Evolutionary conservation across 1,140 invertebrate species (phyloP).

Genomic region (Trachelipus rathkii): DNA sequence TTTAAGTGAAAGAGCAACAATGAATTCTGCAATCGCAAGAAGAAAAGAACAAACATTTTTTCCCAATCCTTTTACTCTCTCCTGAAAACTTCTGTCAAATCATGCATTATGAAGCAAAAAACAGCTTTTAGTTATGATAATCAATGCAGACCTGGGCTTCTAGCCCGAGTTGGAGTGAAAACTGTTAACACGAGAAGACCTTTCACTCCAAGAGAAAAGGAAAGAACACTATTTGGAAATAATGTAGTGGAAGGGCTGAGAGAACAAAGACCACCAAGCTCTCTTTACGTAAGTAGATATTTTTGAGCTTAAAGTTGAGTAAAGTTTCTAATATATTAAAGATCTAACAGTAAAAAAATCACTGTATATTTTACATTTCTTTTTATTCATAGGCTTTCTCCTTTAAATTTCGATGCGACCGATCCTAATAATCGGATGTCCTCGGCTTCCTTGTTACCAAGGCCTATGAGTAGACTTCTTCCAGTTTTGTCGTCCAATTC

Average conservation of each 20-base stretch:
- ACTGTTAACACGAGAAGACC: conserved; percentile 68
- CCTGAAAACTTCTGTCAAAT: conserved; percentile 69
- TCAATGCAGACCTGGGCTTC: conserved; percentile 47
- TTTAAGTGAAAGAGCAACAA: neutral
- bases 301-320: no score
- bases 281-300: conserved; percentile 62
- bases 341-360: conserved; percentile 3
- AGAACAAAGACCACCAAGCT: conserved; percentile 64
- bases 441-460: neutral
- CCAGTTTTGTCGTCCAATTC: neutral
- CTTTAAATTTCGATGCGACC: conserved; percentile 40
- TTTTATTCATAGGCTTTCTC: conserved; percentile 37
- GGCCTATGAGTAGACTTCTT: conserved; percentile 8
- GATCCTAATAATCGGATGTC: conserved; percentile 22
- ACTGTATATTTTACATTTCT: neutral
- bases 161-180: conserved; percentile 34
- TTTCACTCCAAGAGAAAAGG: conserved; percentile 71
- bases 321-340: neutral
- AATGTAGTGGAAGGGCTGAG: conserved; percentile 51
- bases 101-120: conserved; percentile 70
- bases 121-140: conserved; percentile 51
- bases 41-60: neutral
- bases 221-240: conserved; percentile 65
- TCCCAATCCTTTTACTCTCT: conserved; percentile 51
- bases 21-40: neutral